Evolutionary conservation across 92 coral and sea anemone species (phyloP).

Genomic region (Nematostella vectensis): DNA sequence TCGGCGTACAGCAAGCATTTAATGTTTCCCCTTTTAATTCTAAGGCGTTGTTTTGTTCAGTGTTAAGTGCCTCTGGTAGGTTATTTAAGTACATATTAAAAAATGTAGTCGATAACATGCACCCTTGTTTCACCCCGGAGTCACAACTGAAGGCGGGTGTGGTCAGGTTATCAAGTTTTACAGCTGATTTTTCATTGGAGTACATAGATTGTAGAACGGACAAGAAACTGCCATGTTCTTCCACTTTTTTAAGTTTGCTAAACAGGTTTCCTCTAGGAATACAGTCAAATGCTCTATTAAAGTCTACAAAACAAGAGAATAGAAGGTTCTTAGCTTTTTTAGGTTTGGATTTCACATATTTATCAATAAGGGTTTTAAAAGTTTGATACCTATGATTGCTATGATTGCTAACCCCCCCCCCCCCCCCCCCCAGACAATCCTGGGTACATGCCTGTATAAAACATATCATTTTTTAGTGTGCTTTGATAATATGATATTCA

Average conservation of each 20-base stretch:
- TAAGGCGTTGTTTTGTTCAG: neutral
- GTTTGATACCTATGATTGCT: no score
- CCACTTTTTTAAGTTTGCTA: constrained; percentile 16
- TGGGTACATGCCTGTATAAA: no score
- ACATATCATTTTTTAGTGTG: no score
- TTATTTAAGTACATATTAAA: constrained; percentile 14
- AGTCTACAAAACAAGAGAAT: constrained; percentile 33
- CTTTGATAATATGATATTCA: no score
- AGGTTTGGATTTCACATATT: constrained; percentile 19
- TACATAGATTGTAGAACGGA: constrained; percentile 14
- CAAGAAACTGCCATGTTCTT: constrained; percentile 9
- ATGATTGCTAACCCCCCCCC: no score
- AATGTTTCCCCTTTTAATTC: neutral
- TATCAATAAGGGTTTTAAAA: constrained; percentile 9
- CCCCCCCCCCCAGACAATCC: no score
- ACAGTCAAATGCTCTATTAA: constrained; percentile 27
- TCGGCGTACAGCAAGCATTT: constrained; percentile 5
- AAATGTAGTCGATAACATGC: constrained; percentile 22
- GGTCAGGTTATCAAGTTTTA: constrained; percentile 2
- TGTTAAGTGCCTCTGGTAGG: constrained; percentile 12
- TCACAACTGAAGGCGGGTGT: constrained; percentile 9
- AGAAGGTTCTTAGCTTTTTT: constrained; percentile 27
- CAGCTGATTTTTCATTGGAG: constrained; percentile 10
- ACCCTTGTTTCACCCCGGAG: constrained; percentile 23
- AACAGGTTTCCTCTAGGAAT: constrained; percentile 27